These are phyloP conservation scores for Pogonomyrmex californicus DNA, from an alignment of 1,140 invertebrate genomes.

Conservation along the genomic window DNA sequence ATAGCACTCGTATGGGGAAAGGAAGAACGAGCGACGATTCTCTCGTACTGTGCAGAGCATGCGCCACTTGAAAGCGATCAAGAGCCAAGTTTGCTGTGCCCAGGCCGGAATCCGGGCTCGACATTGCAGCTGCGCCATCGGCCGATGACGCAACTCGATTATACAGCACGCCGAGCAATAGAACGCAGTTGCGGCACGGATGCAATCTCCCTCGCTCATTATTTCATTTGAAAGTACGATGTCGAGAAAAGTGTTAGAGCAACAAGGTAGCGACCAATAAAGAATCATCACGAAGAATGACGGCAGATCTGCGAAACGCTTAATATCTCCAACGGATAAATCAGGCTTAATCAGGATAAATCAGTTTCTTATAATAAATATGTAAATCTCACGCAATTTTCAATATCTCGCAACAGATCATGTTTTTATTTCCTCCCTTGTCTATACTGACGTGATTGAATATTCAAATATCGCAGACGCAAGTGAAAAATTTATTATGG, in stretches of 20 bases:
- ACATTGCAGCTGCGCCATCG: slow-evolving; percentile 47
- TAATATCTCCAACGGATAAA: background rate
- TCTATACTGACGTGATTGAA: background rate
- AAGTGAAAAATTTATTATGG: background rate
- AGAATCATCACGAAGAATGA: slow-evolving; percentile 1
- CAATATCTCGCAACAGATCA: background rate
- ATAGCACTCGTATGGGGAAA: background rate
- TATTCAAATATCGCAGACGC: slow-evolving; percentile 7
- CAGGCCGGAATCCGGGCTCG: slow-evolving; percentile 57
- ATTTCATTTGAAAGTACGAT: slow-evolving; percentile 52
- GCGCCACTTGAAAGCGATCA: slow-evolving; percentile 62
- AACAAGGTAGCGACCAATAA: slow-evolving; percentile 21
- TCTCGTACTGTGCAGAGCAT: slow-evolving; percentile 39
- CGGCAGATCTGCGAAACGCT: slow-evolving; percentile 13
- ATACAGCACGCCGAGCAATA: slow-evolving; percentile 61
- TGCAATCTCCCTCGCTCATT: slow-evolving; percentile 39
- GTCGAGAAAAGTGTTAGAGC: slow-evolving; percentile 32
- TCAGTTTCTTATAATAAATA: slow-evolving; percentile 23
- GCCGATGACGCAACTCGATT: slow-evolving; percentile 71
- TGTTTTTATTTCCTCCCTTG: background rate
- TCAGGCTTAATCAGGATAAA: background rate
- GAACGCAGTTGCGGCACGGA: slow-evolving; percentile 49
- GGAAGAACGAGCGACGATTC: background rate
- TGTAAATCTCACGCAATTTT: slow-evolving; percentile 6
- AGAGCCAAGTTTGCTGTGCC: slow-evolving; percentile 61